These are phyloP conservation scores for Drosophila testacea DNA, from an alignment of 2,888 invertebrate species.

Conservation along the genomic window DNA sequence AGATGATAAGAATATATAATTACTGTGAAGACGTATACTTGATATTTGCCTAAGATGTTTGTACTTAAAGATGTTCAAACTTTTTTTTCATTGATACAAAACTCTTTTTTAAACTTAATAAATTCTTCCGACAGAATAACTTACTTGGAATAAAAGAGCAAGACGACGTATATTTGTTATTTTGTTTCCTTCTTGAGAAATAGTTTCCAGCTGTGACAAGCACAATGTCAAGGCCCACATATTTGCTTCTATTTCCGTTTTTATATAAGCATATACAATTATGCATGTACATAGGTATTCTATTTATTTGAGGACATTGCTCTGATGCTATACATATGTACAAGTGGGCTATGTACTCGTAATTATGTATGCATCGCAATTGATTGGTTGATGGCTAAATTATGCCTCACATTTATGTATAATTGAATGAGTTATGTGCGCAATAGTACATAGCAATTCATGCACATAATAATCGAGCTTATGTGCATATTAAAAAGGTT, in stretches of 20 bases:
- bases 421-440: conserved; percentile 48
- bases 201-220: neutral
- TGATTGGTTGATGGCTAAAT: conserved; percentile 29
- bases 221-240: conserved; percentile 10
- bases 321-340: conserved; percentile 40
- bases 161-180: neutral
- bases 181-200: neutral
- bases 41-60: no score
- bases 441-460: conserved; percentile 11
- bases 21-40: no score
- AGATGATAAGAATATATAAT: no score
- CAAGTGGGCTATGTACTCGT: conserved; percentile 4
- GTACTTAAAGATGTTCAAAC: no score
- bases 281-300: neutral
- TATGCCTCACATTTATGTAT: conserved; percentile 10
- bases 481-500: conserved; percentile 52
- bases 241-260: conserved; percentile 3
- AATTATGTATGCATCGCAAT: neutral
- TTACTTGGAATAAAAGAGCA: neutral
- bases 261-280: conserved; percentile 16
- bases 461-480: conserved; percentile 21
- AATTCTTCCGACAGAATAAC: no score
- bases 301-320: conserved; percentile 40
- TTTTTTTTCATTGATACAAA: no score
- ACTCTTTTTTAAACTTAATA: no score